phyloP scores from a whole-genome alignment of 2,113 vertebrate genomes.

The Bubo scandiacus region DNA sequence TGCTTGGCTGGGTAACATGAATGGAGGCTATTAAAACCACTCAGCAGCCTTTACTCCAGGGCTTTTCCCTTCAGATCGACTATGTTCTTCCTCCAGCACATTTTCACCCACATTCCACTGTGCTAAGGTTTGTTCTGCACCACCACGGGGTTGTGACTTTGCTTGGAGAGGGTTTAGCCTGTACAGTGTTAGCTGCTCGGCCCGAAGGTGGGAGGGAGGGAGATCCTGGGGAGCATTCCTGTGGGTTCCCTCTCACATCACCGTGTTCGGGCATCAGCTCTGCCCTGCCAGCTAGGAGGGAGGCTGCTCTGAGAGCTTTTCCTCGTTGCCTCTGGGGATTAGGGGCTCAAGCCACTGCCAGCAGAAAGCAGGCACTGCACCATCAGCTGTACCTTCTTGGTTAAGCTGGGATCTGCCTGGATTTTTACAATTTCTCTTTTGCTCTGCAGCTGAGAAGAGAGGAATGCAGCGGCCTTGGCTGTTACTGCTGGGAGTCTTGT shows the following conservation, averaged over 20 bases:
- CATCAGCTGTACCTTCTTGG: background rate
- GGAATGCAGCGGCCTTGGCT: background rate
- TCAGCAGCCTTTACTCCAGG: background rate
- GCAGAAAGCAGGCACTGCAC: background rate
- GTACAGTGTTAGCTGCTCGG: background rate
- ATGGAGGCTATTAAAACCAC: background rate
- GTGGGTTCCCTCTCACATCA: background rate
- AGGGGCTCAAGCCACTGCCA: background rate
- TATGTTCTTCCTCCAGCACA: background rate
- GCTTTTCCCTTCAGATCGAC: background rate
- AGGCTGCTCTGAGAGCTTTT: background rate
- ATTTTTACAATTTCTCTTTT: background rate
- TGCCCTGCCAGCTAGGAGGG: background rate
- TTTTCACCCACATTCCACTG: background rate
- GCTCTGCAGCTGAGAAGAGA: background rate
- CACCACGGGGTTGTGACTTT: background rate
- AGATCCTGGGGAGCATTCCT: slow-evolving; percentile 12
- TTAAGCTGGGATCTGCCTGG: background rate
- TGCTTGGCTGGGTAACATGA: background rate
- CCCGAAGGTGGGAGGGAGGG: background rate
- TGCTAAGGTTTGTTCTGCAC: background rate
- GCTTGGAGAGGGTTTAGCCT: background rate
- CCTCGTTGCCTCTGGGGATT: background rate
- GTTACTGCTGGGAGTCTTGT: background rate
- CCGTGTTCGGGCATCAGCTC: background rate